A percentile compares a stretch with the other conserved stretches of the same genome.
Conservation (phyloP, 2,888 invertebrate genomes). For the Muschampia plurimacula region DNA sequence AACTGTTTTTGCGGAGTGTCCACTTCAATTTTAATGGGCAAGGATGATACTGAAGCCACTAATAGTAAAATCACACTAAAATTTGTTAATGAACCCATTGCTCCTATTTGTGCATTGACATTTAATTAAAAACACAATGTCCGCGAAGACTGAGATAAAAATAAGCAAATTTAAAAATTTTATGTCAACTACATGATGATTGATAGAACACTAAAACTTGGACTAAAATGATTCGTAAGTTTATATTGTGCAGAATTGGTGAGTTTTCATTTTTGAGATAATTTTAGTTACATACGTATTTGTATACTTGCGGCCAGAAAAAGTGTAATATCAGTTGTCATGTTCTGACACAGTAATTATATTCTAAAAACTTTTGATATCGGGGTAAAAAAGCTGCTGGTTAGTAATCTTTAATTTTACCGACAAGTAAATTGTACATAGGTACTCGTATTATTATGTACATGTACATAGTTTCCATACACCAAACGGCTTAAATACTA, state of each 20-base stretch:
- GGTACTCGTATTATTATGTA: too few relatives aligned
- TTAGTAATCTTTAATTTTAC: background rate
- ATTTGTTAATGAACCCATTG: slow-evolving; percentile 50
- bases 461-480: too few relatives aligned
- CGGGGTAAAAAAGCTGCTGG: background rate
- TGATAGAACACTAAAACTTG: slow-evolving; percentile 41
- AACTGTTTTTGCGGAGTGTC: slow-evolving; percentile 15
- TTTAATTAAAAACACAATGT: slow-evolving; percentile 5
- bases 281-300: slow-evolving; percentile 1
- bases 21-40: slow-evolving; percentile 50
- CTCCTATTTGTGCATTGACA: slow-evolving; percentile 24
- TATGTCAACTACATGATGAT: slow-evolving; percentile 44
- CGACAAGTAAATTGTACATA: too few relatives aligned
- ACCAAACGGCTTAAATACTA: too few relatives aligned
- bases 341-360: background rate
- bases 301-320: slow-evolving; percentile 34
- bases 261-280: slow-evolving; percentile 18
- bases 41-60: slow-evolving; percentile 44
- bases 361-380: background rate
- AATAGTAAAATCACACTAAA: slow-evolving; percentile 48
- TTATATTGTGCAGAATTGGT: slow-evolving; percentile 11
- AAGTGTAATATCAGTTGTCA: slow-evolving; percentile 2
- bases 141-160: background rate
- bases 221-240: slow-evolving; percentile 10
- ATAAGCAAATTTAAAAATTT: slow-evolving; percentile 24